Evolutionary conservation across 2,888 invertebrate genomes (phyloP).

Genomic region (Spicauda simplicius): DNA sequence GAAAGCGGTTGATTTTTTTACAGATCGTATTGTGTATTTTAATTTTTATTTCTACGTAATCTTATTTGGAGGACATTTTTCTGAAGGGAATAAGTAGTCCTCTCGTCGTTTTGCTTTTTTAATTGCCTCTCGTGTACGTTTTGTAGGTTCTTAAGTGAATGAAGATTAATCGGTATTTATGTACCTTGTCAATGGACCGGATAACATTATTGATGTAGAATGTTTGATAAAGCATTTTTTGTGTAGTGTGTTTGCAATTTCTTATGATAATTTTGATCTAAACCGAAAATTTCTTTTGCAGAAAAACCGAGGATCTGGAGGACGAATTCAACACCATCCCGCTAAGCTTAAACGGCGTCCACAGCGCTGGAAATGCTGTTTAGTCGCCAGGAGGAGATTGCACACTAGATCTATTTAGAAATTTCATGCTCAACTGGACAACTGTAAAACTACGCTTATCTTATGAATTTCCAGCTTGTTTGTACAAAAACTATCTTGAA

Average conservation of each 20-base stretch:
- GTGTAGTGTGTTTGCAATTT: too few relatives aligned
- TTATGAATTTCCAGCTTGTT: not conserved
- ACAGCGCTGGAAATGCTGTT: slow-evolving; percentile 77
- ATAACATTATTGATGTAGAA: too few relatives aligned
- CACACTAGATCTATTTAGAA: slow-evolving; percentile 38
- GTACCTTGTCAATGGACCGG: too few relatives aligned
- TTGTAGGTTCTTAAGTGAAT: too few relatives aligned
- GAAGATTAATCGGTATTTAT: too few relatives aligned
- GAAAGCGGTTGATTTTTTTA: not conserved
- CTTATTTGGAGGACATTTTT: not conserved
- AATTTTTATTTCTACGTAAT: not conserved
- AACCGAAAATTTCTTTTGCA: slow-evolving; percentile 51
- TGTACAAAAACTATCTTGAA: not conserved
- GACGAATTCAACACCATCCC: slow-evolving; percentile 82
- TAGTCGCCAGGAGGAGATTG: slow-evolving; percentile 51
- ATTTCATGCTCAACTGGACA: slow-evolving; percentile 1
- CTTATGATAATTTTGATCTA: not conserved
- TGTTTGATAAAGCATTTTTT: too few relatives aligned
- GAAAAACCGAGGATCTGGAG: slow-evolving; percentile 77
- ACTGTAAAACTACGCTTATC: not conserved
- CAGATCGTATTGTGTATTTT: not conserved
- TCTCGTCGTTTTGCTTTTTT: too few relatives aligned
- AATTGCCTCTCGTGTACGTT: too few relatives aligned
- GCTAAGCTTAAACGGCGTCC: slow-evolving; percentile 72
- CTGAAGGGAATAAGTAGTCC: too few relatives aligned